These are phyloP conservation scores for Brachylomia viminalis DNA, from an alignment of 2,888 invertebrate genomes.

Conservation along the genomic window DNA sequence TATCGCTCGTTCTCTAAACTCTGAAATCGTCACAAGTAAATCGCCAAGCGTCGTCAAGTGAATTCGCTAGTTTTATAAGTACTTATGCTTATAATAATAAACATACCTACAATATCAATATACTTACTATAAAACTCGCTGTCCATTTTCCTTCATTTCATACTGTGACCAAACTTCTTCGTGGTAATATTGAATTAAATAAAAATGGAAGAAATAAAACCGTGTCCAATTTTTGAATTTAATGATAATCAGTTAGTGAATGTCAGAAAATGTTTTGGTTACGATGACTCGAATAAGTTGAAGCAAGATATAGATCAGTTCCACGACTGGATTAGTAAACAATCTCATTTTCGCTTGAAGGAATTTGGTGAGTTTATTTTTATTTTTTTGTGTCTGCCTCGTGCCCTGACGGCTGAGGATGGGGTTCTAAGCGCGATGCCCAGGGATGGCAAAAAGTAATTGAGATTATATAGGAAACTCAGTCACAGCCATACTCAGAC, in stretches of 20 bases:
- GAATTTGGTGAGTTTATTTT: slow-evolving; percentile 60
- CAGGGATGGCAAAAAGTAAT: neutral
- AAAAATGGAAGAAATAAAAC: slow-evolving; percentile 49
- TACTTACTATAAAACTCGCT: slow-evolving; percentile 35
- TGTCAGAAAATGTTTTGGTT: slow-evolving; percentile 62
- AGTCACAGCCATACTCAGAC: neutral
- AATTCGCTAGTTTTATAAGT: slow-evolving; percentile 13
- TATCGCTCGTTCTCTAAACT: neutral
- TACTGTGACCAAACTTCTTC: neutral
- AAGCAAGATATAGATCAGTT: slow-evolving; percentile 65
- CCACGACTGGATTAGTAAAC: slow-evolving; percentile 67
- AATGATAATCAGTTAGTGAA: slow-evolving; percentile 58
- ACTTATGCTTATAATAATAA: neutral
- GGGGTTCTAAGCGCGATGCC: too few relatives aligned
- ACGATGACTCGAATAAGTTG: slow-evolving; percentile 62
- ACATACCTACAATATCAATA: neutral
- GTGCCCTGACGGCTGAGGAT: too few relatives aligned
- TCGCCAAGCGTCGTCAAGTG: slow-evolving; percentile 1
- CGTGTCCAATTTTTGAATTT: slow-evolving; percentile 46
- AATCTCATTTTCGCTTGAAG: slow-evolving; percentile 64
- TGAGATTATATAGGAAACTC: neutral
- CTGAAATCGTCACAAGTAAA: slow-evolving; percentile 3
- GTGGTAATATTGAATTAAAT: neutral
- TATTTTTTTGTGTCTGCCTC: neutral
- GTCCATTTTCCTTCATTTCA: slow-evolving; percentile 29